phyloP scores from a whole-genome alignment of 53 echinoderm and acorn worm genomes.

The Apostichopus leukothele region DNA sequence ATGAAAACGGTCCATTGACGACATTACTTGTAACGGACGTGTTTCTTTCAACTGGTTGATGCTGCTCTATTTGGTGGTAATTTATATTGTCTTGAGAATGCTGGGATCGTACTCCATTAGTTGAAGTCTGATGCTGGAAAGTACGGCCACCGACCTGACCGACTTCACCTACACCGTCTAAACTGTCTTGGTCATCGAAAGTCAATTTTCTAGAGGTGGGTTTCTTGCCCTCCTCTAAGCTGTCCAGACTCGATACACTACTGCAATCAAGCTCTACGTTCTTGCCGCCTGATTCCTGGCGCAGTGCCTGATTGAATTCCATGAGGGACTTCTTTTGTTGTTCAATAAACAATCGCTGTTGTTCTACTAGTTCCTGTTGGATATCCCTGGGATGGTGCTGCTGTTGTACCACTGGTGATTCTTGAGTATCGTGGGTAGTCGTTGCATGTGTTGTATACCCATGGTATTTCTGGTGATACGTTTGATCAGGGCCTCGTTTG shows the following conservation, averaged over 20 bases:
- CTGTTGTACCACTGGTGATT: not conserved
- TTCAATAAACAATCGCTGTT: conserved; percentile 78
- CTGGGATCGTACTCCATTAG: not conserved
- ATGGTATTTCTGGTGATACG: conserved; percentile 60
- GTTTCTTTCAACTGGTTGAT: not conserved
- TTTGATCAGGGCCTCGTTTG: not conserved
- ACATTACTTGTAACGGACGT: not conserved
- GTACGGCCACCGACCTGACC: not conserved
- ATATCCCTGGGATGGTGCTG: conserved; percentile 47
- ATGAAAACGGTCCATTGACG: not conserved
- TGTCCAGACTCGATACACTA: conserved; percentile 81
- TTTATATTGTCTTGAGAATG: not conserved
- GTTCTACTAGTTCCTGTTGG: conserved; percentile 68
- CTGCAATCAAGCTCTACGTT: conserved; percentile 65
- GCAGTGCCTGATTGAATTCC: conserved; percentile 80
- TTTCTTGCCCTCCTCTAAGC: conserved; percentile 65
- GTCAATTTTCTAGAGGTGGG: not conserved
- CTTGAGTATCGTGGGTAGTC: not conserved
- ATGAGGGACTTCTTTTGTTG: conserved; percentile 88
- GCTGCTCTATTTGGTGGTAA: not conserved
- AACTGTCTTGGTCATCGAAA: not conserved
- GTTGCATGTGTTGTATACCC: conserved; percentile 65
- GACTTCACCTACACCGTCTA: not conserved
- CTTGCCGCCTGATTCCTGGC: conserved; percentile 59
- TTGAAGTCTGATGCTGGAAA: not conserved